A percentile compares a stretch with the other conserved stretches of the same genome.
Conservation (phyloP, 2,113 vertebrate genomes). For the Scalopus aquaticus region DNA sequence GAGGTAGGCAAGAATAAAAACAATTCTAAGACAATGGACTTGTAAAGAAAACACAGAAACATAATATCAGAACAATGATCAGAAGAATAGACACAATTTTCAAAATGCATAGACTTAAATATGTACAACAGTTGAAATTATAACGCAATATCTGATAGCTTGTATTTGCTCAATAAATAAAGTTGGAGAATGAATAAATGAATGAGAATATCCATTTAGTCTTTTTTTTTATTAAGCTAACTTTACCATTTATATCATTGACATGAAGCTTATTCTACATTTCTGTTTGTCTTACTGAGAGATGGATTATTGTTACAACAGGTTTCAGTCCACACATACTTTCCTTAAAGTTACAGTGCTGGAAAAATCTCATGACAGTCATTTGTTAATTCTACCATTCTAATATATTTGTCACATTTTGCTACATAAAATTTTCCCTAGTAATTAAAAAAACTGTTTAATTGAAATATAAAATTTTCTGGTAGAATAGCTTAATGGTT, state of each 20-base stretch:
- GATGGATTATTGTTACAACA: background rate
- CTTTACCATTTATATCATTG: background rate
- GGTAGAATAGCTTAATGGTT: background rate
- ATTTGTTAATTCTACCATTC: background rate
- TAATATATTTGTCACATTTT: conserved; percentile 47
- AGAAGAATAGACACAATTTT: background rate
- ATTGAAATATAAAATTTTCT: conserved; percentile 43
- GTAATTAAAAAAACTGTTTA: background rate
- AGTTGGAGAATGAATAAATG: background rate
- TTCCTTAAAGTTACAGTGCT: background rate
- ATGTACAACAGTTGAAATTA: background rate
- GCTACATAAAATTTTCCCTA: background rate
- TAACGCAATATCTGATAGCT: background rate
- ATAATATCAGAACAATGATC: background rate
- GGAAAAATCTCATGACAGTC: background rate
- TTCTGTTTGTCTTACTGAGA: background rate
- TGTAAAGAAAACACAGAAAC: background rate
- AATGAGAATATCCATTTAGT: background rate
- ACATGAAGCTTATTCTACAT: background rate
- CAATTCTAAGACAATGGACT: background rate
- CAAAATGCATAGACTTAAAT: background rate
- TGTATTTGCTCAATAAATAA: background rate
- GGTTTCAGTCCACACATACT: background rate
- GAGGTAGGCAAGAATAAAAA: background rate
- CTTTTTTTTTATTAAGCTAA: background rate